Evolutionary conservation across 2,888 invertebrate species (phyloP).

Genomic region (Drosophila acutilabella): DNA sequence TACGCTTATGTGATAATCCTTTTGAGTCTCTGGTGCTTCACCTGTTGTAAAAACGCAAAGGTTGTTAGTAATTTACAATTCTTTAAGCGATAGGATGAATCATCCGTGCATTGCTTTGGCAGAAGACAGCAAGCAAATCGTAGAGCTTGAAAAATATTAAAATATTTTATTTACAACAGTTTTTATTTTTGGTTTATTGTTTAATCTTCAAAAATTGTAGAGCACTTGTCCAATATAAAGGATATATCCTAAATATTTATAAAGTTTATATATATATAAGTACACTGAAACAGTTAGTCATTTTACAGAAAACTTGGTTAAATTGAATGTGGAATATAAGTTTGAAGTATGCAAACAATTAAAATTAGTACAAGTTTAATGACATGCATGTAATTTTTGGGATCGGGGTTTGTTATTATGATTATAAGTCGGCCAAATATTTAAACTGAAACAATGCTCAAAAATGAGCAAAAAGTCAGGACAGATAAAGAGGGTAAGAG

Average conservation of each 20-base stretch:
- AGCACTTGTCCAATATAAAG: conserved; percentile 43
- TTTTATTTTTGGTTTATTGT: background rate
- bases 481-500: conserved; percentile 3
- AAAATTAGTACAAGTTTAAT: conserved; percentile 23
- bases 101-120: conserved; percentile 72
- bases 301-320: conserved; percentile 27
- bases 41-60: conserved; percentile 68
- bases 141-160: conserved; percentile 56
- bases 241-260: conserved; percentile 31
- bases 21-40: conserved; percentile 76
- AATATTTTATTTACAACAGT: conserved; percentile 67
- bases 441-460: conserved; percentile 25
- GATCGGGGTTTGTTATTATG: conserved; percentile 27
- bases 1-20: conserved; percentile 85
- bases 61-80: conserved; percentile 39
- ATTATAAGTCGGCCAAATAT: conserved; percentile 21
- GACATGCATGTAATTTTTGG: conserved; percentile 30
- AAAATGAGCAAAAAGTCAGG: conserved; percentile 29
- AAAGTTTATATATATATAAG: conserved; percentile 26
- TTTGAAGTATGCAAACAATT: conserved; percentile 28
- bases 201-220: conserved; percentile 20
- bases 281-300: conserved; percentile 35
- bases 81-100: conserved; percentile 31
- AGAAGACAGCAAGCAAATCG: conserved; percentile 63
- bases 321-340: conserved; percentile 13